phyloP scores from a whole-genome alignment of 2,113 vertebrate genomes.

The Dipodomys stephensi region DNA sequence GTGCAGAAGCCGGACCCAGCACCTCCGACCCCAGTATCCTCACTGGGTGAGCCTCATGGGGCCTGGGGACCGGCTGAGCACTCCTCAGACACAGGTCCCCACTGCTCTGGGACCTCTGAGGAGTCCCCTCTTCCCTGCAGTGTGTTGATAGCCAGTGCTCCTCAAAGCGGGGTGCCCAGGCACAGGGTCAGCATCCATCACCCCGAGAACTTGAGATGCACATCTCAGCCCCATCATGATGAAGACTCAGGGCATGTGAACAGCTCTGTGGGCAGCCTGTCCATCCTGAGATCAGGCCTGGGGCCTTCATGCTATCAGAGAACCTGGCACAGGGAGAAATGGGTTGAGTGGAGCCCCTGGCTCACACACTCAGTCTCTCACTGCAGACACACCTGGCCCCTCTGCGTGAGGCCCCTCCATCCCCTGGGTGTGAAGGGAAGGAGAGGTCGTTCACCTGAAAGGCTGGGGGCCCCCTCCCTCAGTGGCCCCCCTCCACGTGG shows the following conservation, averaged over 20 bases:
- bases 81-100: too few relatives aligned
- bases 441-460: not conserved
- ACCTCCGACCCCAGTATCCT: not conserved
- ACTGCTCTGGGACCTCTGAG: not conserved
- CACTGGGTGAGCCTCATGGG: not conserved
- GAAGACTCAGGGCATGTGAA: accelerated
- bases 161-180: not conserved
- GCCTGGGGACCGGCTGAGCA: not conserved
- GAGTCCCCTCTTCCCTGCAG: accelerated
- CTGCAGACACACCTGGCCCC: not conserved
- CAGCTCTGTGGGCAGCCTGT: not conserved
- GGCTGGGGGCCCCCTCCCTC: not conserved
- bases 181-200: too few relatives aligned
- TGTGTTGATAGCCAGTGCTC: accelerated
- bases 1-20: not conserved
- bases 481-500: accelerated
- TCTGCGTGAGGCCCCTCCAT: not conserved
- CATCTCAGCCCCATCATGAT: not conserved
- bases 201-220: not conserved
- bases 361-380: not conserved
- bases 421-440: not conserved
- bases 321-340: not conserved
- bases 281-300: too few relatives aligned
- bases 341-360: not conserved
- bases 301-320: accelerated